A percentile compares a stretch with the other conserved stretches of the same genome.
These are phyloP conservation scores for Anaspis maculata DNA, from an alignment of 2,888 invertebrate species.

Conservation along the genomic window DNA sequence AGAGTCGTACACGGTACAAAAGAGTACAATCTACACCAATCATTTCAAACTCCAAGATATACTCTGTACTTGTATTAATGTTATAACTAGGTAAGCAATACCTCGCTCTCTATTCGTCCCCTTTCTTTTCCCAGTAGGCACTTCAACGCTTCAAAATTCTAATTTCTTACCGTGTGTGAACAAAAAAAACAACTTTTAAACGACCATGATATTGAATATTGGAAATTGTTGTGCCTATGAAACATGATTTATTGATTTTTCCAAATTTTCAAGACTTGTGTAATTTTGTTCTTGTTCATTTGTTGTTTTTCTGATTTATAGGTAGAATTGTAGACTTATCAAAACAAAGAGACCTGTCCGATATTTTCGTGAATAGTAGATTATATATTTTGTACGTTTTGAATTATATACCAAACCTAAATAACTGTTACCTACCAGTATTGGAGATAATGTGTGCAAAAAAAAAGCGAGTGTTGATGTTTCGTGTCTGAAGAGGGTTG, in stretches of 20 bases:
- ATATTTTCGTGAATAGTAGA: constrained; percentile 40
- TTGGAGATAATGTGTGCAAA: constrained; percentile 12
- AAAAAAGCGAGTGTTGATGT: constrained; percentile 22
- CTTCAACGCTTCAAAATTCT: too few relatives aligned
- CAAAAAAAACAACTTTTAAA: neutral
- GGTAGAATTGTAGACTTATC: constrained; percentile 17
- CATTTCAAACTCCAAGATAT: constrained; percentile 26
- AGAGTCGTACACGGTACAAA: constrained; percentile 13
- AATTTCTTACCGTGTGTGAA: too few relatives aligned
- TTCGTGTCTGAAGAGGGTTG: constrained; percentile 22
- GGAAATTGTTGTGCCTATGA: constrained; percentile 36
- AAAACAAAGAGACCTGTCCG: constrained; percentile 21
- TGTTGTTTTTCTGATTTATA: constrained; percentile 13
- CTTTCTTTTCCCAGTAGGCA: too few relatives aligned
- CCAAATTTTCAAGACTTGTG: constrained; percentile 13
- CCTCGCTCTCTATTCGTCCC: constrained; percentile 17
- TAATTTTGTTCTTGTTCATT: too few relatives aligned
- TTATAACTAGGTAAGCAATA: constrained; percentile 8
- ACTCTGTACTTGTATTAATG: too few relatives aligned
- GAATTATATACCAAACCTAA: constrained; percentile 24
- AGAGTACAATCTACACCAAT: constrained; percentile 22
- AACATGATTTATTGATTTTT: constrained; percentile 24
- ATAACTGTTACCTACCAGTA: constrained; percentile 21
- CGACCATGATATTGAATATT: constrained; percentile 15
- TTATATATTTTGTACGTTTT: constrained; percentile 37